Conservation (phyloP, 2,113 vertebrate species). For the Mystacornis crossleyi region DNA sequence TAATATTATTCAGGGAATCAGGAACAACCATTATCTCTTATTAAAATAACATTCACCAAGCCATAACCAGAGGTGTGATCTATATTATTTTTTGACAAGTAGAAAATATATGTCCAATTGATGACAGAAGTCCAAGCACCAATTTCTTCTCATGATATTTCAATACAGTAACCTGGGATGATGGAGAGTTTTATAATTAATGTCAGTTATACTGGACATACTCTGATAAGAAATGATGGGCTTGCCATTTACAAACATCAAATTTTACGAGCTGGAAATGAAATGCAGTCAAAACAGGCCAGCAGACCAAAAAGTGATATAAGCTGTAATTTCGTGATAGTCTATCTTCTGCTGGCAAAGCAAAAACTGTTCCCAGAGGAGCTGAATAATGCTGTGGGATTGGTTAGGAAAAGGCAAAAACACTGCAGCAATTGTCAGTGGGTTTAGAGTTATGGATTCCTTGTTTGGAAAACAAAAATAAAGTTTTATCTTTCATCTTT, state of each 20-base stretch:
- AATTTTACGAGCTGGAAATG: constrained; percentile 69
- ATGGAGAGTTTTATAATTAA: constrained; percentile 73
- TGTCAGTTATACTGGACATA: constrained; percentile 60
- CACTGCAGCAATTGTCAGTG: not conserved
- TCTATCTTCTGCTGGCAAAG: constrained; percentile 53
- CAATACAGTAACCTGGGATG: constrained; percentile 36
- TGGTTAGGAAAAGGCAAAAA: not conserved
- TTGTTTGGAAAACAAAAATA: not conserved
- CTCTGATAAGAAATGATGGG: constrained; percentile 73
- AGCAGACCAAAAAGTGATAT: constrained; percentile 58
- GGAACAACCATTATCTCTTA: constrained; percentile 66
- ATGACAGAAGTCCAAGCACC: constrained; percentile 38
- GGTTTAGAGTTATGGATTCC: not conserved
- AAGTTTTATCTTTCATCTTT: not conserved
- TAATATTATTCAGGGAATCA: constrained; percentile 31
- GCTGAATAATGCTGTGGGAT: not conserved
- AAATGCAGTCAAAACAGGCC: constrained; percentile 60
- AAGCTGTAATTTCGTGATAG: constrained; percentile 59
- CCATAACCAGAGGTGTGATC: constrained; percentile 13
- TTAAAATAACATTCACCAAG: constrained; percentile 38
- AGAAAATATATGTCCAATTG: constrained; percentile 52
- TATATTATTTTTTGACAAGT: constrained; percentile 5
- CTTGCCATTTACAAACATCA: constrained; percentile 74
- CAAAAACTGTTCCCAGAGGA: constrained; percentile 25
- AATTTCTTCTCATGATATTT: constrained; percentile 62